phyloP scores from a whole-genome alignment of 2,888 invertebrate genomes.

The Hipparchia semele region DNA sequence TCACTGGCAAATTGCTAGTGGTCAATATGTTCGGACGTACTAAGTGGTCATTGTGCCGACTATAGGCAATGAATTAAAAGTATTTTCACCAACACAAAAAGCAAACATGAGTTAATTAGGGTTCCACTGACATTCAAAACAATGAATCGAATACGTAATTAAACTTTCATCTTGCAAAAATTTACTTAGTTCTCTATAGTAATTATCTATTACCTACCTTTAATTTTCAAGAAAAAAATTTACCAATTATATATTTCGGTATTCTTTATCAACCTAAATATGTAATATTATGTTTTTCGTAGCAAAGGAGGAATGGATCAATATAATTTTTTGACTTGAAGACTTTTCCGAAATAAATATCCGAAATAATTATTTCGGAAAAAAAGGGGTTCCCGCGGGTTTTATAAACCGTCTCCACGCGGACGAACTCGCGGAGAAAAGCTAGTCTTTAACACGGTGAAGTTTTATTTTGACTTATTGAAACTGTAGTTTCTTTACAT shows the following conservation, averaged over 20 bases:
- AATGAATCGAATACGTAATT: background rate
- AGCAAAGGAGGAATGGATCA: background rate
- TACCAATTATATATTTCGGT: background rate
- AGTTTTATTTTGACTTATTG: conserved; percentile 3
- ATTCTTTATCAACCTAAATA: background rate
- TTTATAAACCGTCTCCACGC: background rate
- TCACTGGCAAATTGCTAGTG: conserved; percentile 39
- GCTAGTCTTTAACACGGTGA: background rate
- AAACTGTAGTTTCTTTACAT: conserved; percentile 8
- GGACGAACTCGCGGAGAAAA: background rate
- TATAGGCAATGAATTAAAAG: conserved; percentile 42
- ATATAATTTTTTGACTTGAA: no score
- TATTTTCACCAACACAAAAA: conserved; percentile 39
- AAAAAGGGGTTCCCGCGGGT: background rate
- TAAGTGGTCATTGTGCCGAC: conserved; percentile 39
- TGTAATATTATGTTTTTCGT: background rate
- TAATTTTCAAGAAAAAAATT: background rate
- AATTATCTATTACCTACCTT: background rate
- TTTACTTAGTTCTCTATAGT: no score
- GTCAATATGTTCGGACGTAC: conserved; percentile 33
- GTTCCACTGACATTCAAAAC: conserved; percentile 3
- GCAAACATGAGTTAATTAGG: conserved; percentile 14
- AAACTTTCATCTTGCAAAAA: background rate
- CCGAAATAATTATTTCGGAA: background rate
- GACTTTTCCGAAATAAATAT: no score